A percentile compares a stretch with the other conserved stretches of the same genome.
Conservation (phyloP, 2,797 vertebrate species). For the Gymnoscopelus microlampas region DNA sequence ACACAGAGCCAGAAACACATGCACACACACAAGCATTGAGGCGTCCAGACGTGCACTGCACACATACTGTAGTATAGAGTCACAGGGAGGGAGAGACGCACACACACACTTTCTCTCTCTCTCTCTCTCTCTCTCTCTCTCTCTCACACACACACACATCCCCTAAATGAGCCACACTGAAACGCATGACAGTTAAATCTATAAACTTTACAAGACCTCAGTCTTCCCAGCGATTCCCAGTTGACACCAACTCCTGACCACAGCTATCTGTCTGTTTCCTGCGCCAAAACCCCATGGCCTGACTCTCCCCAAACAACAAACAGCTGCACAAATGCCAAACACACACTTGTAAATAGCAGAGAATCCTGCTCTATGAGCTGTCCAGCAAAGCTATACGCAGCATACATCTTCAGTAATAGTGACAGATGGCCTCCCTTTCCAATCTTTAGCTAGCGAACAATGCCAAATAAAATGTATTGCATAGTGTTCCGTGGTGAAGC, state of each 20-base stretch:
- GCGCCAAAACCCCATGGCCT: conserved; percentile 52
- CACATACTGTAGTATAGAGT: too few species aligned
- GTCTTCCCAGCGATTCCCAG: conserved; percentile 23
- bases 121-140: too few species aligned
- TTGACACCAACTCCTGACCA: conserved; percentile 27
- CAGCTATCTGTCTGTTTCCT: conserved; percentile 47
- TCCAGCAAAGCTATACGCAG: not conserved
- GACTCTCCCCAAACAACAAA: conserved; percentile 41
- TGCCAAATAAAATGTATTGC: too few species aligned
- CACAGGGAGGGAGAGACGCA: not conserved
- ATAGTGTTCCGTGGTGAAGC: too few species aligned
- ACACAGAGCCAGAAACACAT: not conserved
- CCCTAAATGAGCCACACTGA: conserved; percentile 2
- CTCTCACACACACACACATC: not conserved
- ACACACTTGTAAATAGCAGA: conserved; percentile 10
- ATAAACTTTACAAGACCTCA: conserved; percentile 38
- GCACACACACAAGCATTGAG: not conserved
- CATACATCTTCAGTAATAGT: not conserved
- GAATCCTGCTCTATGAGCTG: conserved; percentile 21
- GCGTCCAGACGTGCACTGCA: too few species aligned
- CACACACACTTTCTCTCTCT: not conserved
- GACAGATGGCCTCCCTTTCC: too few species aligned
- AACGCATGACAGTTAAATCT: conserved; percentile 38
- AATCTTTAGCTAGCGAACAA: too few species aligned
- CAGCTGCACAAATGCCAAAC: conserved; percentile 28